Evolutionary conservation across 2,888 invertebrate species (phyloP), one percentile per base, ranked within the genome.

Genomic region (Lepidochrysops patricia): DNA sequence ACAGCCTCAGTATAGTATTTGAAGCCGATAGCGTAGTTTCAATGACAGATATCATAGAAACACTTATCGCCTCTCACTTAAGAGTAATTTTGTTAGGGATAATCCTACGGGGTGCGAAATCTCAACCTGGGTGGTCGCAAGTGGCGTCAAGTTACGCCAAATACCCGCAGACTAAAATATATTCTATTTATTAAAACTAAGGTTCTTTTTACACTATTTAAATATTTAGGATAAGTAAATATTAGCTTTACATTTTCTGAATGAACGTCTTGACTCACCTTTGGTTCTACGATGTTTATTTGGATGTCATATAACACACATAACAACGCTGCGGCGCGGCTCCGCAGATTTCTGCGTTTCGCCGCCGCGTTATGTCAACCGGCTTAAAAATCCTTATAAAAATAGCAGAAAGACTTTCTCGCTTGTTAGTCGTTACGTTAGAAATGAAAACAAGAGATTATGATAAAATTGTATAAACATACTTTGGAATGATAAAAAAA

Each of bases 71-170:
- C 32, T 32, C 19, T 56, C 27, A 27, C 23, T 27, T 56, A 48
- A 37, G 54, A 32, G 29, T 49, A 23, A 9, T 57, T 49, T 27
- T 79, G 78, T 76, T 66, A 71, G 71, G 73, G 72, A 73, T 77
- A 77, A 79, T 79, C 74, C 62, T 63, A 54, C 69, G 63, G 62
- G 62, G 67, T 68, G 72, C 75, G 79, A 83, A 83, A 85, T 80
- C 66, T 56, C 84, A 32, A 61, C 84, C 77, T 88, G 88, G 87
- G 88, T 88, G 88, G 88, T 77, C 87, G 72, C 68, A 75, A 79
- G 84, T 86, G 86, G 86, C 86, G 86, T 86, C 79, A 80, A 73
- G 70, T 73, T 73, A 73, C 76, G 78, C 80, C 75, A 80, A 81
- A 80, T 79, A 79, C 73, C 75, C 74, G 75, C 67, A 71, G 67